Evolutionary conservation across 92 coral and sea anemone species (phyloP).

Genomic region (Actinernus sp.): DNA sequence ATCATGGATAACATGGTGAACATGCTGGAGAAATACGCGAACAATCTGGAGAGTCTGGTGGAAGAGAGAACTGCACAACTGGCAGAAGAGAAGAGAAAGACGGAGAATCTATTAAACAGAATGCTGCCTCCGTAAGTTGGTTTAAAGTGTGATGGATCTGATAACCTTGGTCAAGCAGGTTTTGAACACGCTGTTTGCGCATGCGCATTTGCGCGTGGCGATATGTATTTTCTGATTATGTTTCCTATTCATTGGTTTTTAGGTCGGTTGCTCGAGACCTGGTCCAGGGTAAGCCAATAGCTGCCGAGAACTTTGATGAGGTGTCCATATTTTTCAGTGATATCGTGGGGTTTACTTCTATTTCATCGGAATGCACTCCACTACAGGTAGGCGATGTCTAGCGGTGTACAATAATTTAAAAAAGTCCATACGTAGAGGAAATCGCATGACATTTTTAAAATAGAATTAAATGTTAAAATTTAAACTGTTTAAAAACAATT

Average conservation of each 20-base stretch:
- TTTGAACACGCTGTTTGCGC: no score
- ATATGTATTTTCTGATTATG: no score
- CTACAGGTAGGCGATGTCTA: constrained; percentile 68
- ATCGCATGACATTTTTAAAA: no score
- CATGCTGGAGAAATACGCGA: constrained; percentile 97
- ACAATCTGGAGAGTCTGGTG: constrained; percentile 93
- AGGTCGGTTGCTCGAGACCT: constrained; percentile 97
- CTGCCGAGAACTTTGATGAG: constrained; percentile 93
- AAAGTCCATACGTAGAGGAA: no score
- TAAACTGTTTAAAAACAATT: not conserved
- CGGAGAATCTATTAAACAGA: constrained; percentile 86
- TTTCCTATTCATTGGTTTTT: not conserved
- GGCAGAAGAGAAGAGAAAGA: constrained; percentile 96
- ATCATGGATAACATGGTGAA: constrained; percentile 99
- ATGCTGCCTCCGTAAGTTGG: constrained; percentile 99
- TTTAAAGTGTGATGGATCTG: no score
- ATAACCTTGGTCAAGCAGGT: no score
- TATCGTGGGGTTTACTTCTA: constrained; percentile 94
- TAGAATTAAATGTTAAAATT: no score
- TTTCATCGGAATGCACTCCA: constrained; percentile 96
- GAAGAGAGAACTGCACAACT: constrained; percentile 94
- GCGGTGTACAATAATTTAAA: no score
- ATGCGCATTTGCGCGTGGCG: no score
- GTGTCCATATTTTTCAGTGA: constrained; percentile 99
- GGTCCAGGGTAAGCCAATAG: constrained; percentile 83